Evolutionary conservation across 2,113 vertebrate genomes (phyloP).

Genomic region (Dicaeum eximium): DNA sequence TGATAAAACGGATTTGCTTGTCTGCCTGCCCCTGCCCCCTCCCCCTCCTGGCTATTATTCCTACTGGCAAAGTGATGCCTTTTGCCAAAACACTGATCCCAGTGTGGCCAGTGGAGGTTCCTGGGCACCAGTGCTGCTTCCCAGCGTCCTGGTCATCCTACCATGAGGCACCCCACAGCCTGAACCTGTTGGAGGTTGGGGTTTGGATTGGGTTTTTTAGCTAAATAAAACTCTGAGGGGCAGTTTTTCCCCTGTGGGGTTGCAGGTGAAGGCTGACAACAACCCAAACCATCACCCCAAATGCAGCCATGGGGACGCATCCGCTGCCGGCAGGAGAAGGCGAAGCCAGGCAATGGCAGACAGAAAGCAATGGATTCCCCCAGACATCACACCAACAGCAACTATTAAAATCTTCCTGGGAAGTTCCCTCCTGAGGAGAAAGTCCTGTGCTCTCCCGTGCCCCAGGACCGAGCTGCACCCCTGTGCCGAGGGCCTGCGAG

Average conservation of each 20-base stretch:
- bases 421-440: constrained; percentile 26
- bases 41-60: constrained; percentile 28
- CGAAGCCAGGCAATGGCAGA: constrained; percentile 20
- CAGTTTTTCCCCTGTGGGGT: not conserved
- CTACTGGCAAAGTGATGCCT: constrained; percentile 6
- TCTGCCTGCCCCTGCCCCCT: constrained; percentile 24
- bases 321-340: not conserved
- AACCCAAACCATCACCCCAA: not conserved
- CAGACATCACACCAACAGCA: constrained; percentile 13
- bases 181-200: not conserved
- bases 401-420: constrained; percentile 48
- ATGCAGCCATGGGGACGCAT: not conserved
- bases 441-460: not conserved
- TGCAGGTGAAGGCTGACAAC: not conserved
- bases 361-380: not conserved
- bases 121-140: not conserved
- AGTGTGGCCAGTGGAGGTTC: fast-evolving
- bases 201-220: not conserved
- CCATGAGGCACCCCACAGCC: fast-evolving
- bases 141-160: fast-evolving
- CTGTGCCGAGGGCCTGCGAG: not conserved
- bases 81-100: not conserved
- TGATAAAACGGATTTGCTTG: constrained; percentile 68
- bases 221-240: not conserved
- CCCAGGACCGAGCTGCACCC: not conserved